A percentile compares a stretch with the other conserved stretches of the same genome.
Evolutionary conservation across 2,113 vertebrate genomes (phyloP).

Genomic region (Notothenia coriiceps): DNA sequence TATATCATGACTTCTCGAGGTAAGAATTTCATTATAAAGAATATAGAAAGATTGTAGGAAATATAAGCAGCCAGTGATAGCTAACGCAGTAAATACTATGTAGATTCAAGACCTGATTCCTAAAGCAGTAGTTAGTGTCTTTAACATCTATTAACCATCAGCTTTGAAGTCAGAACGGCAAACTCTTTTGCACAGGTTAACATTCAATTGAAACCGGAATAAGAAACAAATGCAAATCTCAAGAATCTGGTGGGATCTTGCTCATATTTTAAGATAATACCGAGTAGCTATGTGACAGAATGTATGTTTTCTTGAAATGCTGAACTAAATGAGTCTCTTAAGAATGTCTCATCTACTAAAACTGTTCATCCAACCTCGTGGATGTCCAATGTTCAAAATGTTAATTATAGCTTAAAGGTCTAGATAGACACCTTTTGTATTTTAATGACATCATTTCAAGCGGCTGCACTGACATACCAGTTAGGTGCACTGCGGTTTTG

Average conservation of each 20-base stretch:
- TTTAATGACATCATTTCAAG: not conserved
- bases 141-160: no score
- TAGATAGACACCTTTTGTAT: no score
- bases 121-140: no score
- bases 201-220: not conserved
- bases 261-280: not conserved
- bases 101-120: no score
- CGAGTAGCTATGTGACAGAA: no score
- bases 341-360: not conserved
- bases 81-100: no score
- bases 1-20: not conserved
- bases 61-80: no score
- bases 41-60: no score
- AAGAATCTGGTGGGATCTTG: not conserved
- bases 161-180: no score
- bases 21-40: no score
- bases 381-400: not conserved
- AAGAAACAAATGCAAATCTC: not conserved
- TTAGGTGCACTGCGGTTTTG: slow-evolving; percentile 75
- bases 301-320: not conserved
- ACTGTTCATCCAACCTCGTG: not conserved
- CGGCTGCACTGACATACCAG: slow-evolving; percentile 75
- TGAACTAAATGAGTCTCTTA: not conserved
- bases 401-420: not conserved
- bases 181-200: not conserved